Conservation (phyloP, 2,888 invertebrate genomes). For the Ophioninae sp. region DNA sequence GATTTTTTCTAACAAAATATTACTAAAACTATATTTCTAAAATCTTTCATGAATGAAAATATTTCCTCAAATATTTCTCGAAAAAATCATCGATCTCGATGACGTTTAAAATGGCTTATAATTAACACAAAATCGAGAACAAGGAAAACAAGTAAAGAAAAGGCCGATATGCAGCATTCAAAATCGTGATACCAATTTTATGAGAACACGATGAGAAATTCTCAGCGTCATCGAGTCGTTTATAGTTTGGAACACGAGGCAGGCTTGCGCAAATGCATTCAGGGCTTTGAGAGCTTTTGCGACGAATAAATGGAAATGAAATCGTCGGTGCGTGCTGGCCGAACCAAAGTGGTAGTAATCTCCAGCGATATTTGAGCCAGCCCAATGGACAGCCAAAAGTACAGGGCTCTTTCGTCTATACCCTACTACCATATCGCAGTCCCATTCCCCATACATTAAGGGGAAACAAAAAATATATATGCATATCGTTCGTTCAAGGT, state of each 20-base stretch:
- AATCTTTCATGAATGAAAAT: too few species aligned
- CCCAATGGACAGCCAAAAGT: slow-evolving; percentile 11
- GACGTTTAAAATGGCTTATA: too few species aligned
- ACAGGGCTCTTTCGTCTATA: neutral
- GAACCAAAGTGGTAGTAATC: slow-evolving; percentile 6
- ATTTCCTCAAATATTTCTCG: too few species aligned
- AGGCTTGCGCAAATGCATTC: slow-evolving; percentile 28
- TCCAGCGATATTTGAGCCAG: neutral
- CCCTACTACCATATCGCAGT: neutral
- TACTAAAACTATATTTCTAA: too few species aligned
- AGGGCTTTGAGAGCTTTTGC: slow-evolving; percentile 35
- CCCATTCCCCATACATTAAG: neutral
- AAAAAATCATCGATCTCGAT: too few species aligned
- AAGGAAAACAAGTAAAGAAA: neutral
- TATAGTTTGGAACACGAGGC: slow-evolving; percentile 1
- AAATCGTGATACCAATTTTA: neutral
- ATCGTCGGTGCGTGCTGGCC: slow-evolving; percentile 45
- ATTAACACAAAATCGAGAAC: neutral
- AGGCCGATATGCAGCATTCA: neutral
- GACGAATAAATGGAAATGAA: slow-evolving; percentile 48
- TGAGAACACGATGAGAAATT: slow-evolving; percentile 30
- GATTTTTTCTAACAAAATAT: too few species aligned
- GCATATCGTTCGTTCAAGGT: neutral
- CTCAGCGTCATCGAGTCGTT: slow-evolving; percentile 21
- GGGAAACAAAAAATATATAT: neutral